Percentiles rank a stretch among this genome's conserved stretches.
Conservation (phyloP, 1,140 invertebrate species). For the Bombus affinis region DNA sequence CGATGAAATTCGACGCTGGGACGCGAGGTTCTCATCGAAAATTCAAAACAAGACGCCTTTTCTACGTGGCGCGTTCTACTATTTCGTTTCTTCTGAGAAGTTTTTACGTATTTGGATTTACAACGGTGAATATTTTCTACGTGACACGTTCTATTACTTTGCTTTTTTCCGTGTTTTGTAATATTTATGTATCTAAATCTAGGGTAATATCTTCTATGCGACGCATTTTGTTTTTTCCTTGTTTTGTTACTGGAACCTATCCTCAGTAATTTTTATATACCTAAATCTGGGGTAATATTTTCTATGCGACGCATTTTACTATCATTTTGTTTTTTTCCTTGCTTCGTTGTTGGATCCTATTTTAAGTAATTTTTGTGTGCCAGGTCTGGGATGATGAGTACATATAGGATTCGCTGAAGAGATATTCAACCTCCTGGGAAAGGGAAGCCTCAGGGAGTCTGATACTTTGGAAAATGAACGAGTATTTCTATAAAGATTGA, state of each 20-base stretch:
- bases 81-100: constrained; percentile 19
- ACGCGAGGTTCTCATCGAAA: constrained; percentile 2
- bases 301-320: too few relatives aligned
- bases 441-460: not conserved
- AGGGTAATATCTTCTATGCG: too few relatives aligned
- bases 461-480: not conserved
- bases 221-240: constrained; percentile 23
- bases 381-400: too few relatives aligned
- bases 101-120: not conserved
- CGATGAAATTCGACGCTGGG: constrained; percentile 71
- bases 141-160: constrained; percentile 5
- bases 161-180: constrained; percentile 23
- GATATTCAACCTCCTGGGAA: constrained; percentile 29
- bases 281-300: not conserved
- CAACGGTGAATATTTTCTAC: not conserved
- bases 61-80: not conserved
- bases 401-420: not conserved
- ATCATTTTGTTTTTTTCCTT: too few relatives aligned
- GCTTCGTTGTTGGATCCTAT: too few relatives aligned
- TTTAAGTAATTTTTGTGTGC: not conserved
- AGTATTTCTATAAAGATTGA: not conserved
- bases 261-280: not conserved
- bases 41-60: not conserved
- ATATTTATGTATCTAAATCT: too few relatives aligned
- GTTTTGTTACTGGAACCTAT: not conserved